A percentile compares a stretch with the other conserved stretches of the same genome.
phyloP scores from a whole-genome alignment of 1,140 invertebrate species.

The Orchesella cincta region DNA sequence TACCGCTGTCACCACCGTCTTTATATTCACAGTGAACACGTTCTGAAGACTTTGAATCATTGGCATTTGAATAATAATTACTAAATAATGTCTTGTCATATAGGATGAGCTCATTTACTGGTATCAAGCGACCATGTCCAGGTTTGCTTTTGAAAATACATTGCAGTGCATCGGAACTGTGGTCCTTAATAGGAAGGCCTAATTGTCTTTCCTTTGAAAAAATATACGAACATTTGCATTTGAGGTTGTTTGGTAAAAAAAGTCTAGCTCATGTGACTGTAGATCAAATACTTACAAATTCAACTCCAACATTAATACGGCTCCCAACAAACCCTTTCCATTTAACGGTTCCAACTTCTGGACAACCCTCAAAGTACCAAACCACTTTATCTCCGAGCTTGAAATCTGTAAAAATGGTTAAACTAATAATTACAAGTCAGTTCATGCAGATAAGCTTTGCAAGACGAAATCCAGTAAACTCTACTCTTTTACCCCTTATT shows the following conservation, averaged over 20 bases:
- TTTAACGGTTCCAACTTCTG: conserved; percentile 32
- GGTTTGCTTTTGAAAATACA: conserved; percentile 34
- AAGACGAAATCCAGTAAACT: not conserved
- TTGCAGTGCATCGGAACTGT: conserved; percentile 33
- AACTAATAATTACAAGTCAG: not conserved
- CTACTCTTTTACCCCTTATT: not conserved
- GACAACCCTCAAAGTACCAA: conserved; percentile 31
- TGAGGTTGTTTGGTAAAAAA: not conserved
- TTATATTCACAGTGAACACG: not conserved
- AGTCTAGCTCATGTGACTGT: not conserved
- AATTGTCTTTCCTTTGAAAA: conserved; percentile 31
- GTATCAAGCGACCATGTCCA: conserved; percentile 34
- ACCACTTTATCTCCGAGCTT: conserved; percentile 34
- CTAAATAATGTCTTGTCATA: conserved; percentile 12
- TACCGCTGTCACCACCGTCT: not conserved
- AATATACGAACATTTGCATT: not conserved
- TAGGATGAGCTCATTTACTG: conserved; percentile 25
- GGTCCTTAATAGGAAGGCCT: conserved; percentile 34
- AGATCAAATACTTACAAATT: conserved; percentile 32
- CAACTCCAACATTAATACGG: conserved; percentile 32
- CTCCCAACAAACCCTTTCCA: conserved; percentile 41
- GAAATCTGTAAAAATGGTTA: not conserved
- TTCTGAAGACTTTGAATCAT: conserved; percentile 17
- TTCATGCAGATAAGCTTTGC: not conserved
- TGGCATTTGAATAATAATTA: not conserved